These are phyloP conservation scores for Nothobranchius furzeri DNA, from an alignment of 2,113 vertebrate species.

Conservation along the genomic window DNA sequence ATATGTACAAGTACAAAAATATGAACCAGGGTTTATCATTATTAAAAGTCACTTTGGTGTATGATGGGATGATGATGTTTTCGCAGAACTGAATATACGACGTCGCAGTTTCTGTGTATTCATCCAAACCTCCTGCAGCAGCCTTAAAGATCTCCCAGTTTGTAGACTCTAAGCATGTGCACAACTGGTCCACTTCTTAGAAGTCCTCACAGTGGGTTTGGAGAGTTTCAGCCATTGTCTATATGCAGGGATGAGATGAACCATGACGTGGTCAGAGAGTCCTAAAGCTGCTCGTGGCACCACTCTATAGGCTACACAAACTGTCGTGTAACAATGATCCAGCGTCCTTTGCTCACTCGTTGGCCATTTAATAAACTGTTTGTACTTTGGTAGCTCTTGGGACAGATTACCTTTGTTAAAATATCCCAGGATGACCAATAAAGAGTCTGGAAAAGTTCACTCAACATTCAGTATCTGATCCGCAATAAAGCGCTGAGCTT, in stretches of 20 bases:
- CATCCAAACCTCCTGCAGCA: neutral
- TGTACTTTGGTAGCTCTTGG: constrained; percentile 2
- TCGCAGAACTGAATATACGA: neutral
- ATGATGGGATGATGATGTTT: neutral
- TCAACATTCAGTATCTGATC: neutral
- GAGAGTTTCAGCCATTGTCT: neutral
- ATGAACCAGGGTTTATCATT: no score
- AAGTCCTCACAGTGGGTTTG: neutral
- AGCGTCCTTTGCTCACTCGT: neutral
- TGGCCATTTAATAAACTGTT: neutral
- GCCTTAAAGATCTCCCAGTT: neutral
- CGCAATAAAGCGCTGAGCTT: neutral
- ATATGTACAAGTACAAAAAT: no score
- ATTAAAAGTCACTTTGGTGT: no score
- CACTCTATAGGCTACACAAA: neutral
- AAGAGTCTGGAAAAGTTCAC: neutral
- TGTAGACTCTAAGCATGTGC: neutral
- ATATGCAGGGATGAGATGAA: neutral
- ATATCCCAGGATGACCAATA: neutral
- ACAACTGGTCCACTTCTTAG: neutral
- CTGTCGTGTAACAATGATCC: neutral
- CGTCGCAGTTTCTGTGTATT: neutral
- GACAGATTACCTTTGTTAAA: neutral
- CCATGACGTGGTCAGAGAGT: neutral
- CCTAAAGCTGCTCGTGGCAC: neutral